A percentile compares a stretch with the other conserved stretches of the same genome.
These are phyloP conservation scores for Lycopodina hypogea DNA, from an alignment of 37 sponge, comb jelly and placozoan species.

Conservation along the genomic window DNA sequence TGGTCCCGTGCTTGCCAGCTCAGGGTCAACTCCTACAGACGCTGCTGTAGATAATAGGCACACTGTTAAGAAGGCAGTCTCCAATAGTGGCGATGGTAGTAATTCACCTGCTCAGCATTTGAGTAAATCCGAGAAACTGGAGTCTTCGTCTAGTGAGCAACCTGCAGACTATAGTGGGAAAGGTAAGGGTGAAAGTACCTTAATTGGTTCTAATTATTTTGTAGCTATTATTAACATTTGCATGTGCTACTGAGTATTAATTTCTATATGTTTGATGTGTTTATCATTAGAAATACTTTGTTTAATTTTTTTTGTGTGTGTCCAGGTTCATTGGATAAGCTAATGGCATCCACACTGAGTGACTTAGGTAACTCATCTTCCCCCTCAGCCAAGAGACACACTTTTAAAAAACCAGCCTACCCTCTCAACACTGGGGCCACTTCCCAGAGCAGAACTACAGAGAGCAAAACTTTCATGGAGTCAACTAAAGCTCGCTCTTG, in stretches of 20 bases:
- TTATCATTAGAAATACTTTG: neutral
- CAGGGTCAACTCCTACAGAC: neutral
- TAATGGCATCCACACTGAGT: conserved; percentile 29
- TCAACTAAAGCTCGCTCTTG: conserved; percentile 17
- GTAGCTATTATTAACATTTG: no score
- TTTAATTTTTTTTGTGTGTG: no score
- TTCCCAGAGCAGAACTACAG: neutral
- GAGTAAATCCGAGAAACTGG: no score
- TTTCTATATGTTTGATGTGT: neutral
- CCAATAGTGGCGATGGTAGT: no score
- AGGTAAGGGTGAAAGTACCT: no score
- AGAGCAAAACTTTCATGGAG: neutral
- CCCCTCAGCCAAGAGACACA: neutral
- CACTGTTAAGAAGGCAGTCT: no score
- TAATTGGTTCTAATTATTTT: no score
- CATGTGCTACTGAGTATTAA: no score
- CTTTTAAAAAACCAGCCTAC: neutral
- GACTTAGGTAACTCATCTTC: conserved; percentile 4
- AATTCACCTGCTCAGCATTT: no score
- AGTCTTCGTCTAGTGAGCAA: no score
- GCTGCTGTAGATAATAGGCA: no score
- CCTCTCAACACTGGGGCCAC: neutral
- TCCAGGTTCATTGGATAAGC: conserved; percentile 12
- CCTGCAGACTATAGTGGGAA: no score
- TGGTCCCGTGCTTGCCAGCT: neutral